These are phyloP conservation scores for Buteo buteo DNA, from an alignment of 2,113 vertebrate species.

Conservation along the genomic window DNA sequence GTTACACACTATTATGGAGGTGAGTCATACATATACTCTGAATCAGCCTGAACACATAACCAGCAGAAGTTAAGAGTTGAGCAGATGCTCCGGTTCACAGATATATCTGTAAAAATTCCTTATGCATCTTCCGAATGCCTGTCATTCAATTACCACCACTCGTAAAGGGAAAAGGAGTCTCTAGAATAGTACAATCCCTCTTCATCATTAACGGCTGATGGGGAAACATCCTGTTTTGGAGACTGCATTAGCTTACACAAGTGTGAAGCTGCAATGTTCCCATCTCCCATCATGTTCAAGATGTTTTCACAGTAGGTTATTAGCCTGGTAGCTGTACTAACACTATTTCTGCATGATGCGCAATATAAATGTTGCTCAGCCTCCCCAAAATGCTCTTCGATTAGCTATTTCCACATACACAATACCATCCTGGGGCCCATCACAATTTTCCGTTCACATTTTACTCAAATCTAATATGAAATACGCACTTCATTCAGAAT, in stretches of 20 bases:
- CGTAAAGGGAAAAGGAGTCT: neutral
- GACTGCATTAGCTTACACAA: neutral
- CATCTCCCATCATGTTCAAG: neutral
- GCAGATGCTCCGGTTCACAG: neutral
- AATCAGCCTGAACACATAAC: neutral
- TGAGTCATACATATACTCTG: accelerated
- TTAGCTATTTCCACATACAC: neutral
- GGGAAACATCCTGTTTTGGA: neutral
- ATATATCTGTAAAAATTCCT: neutral
- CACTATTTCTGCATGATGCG: neutral
- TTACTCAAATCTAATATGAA: neutral
- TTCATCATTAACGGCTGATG: neutral
- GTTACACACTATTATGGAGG: accelerated
- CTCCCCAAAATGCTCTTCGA: neutral
- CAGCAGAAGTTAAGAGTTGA: neutral
- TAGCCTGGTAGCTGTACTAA: neutral
- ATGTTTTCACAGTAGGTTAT: constrained; percentile 15
- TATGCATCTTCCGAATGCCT: neutral
- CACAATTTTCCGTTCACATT: neutral
- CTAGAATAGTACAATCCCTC: neutral
- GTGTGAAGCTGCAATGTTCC: neutral
- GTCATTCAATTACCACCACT: neutral
- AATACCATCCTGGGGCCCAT: neutral
- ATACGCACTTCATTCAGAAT: neutral
- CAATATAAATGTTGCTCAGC: neutral